Evolutionary conservation across 2,113 vertebrate species (phyloP), one percentile per base, ranked within the genome.

Genomic region (Atherinomorus stipes): DNA sequence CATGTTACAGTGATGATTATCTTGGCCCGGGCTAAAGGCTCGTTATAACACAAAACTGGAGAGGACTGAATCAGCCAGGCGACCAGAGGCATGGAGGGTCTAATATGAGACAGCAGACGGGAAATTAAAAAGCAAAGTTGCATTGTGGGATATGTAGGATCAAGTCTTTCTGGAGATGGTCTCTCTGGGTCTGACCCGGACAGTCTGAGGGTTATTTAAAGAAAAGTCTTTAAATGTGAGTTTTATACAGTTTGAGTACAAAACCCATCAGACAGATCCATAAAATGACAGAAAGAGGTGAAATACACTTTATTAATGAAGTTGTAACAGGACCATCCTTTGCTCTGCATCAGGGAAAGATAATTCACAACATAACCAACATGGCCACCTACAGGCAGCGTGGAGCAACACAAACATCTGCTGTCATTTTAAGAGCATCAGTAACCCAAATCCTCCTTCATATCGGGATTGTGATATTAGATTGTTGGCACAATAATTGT

Each of bases 321-420:
- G 31, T 8, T 34, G 31, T 34, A 34, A 44, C 38, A 42, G 23
- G 10, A 70, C 11, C 23, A 7, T 60, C 42, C 1, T 45, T 13
- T 9, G 0, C 51, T 3, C 37, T 26, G 4, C 54, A 34, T n/a
- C 40, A 71, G 21, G 4, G 66, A 40, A 22, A 56, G 38, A 49
- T 15, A 16, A 31, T 59, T 25, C 59, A 76, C 23, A 61, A 63
- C 13, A 31, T 85, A 73, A 83, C 28, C 81, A 86, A 89, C 47
- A 52, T 74, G 64, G 78, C 89, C 90, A 77, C 79, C 90, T 90
- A 92, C 84, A 86, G 90, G 88, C 49, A 0, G 58, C 37, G 71
- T 3, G 6, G 4, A 28, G 2, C 9, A 85, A 26, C 57, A 52
- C 57, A 62, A 63, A 74, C 81, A 86, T 74, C 79, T 80, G 79